phyloP scores from a whole-genome alignment of 2,797 vertebrate genomes.

The Synaphobranchus kaupii region DNA sequence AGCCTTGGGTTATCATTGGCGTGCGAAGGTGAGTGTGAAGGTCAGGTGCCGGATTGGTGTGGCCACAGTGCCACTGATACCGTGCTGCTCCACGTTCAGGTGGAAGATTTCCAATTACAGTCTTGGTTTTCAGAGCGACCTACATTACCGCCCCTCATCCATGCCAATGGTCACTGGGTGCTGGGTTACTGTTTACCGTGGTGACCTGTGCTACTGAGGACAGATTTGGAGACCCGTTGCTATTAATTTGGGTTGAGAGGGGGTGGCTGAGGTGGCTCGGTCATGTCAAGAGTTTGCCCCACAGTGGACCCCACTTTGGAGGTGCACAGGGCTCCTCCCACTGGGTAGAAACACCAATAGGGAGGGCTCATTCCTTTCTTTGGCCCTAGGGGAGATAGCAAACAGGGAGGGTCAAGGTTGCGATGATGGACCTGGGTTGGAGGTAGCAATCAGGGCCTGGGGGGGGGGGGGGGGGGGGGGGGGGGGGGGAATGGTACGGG shows the following conservation, averaged over 20 bases:
- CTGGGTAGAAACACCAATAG: background rate
- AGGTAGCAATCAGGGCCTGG: too few relatives aligned
- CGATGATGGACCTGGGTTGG: too few relatives aligned
- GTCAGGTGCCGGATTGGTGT: background rate
- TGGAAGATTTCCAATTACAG: background rate
- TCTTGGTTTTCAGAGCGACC: background rate
- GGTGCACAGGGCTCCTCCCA: background rate
- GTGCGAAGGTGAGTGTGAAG: too few relatives aligned
- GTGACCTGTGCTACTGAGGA: background rate
- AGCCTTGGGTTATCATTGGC: background rate
- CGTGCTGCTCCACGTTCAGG: background rate
- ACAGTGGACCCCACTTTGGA: background rate
- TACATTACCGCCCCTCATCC: background rate
- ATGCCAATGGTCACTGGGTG: background rate
- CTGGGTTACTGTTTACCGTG: background rate
- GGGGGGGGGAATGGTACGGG: too few relatives aligned
- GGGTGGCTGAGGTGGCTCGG: too few relatives aligned
- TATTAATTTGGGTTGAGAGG: background rate
- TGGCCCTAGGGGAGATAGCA: too few relatives aligned
- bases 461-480: too few relatives aligned
- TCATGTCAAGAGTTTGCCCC: background rate
- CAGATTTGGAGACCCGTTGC: background rate
- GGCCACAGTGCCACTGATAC: too few relatives aligned
- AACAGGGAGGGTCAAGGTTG: too few relatives aligned
- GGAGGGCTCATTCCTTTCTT: too few relatives aligned